Conservation (phyloP, 2,797 vertebrate species). For the Clarias pachynema region DNA sequence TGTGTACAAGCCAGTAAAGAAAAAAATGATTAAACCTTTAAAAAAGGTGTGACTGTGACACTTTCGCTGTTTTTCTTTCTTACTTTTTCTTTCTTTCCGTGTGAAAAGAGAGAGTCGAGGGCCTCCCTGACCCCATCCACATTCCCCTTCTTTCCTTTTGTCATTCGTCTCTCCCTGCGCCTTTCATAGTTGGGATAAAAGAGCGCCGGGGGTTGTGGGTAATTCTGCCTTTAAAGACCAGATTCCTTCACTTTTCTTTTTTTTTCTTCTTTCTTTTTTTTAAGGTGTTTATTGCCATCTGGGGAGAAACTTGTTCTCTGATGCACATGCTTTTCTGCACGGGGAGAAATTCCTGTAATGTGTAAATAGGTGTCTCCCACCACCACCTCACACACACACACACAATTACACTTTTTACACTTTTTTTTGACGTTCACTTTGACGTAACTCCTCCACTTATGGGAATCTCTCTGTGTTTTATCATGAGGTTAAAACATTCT, state of each 20-base stretch:
- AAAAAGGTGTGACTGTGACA: conserved; percentile 49
- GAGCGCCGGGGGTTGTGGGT: conserved; percentile 77
- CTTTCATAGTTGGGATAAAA: conserved; percentile 81
- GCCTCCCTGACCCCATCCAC: conserved; percentile 68
- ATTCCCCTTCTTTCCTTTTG: conserved; percentile 74
- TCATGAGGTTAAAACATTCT: neutral
- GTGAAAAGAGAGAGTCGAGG: conserved; percentile 7
- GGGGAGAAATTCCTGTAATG: neutral
- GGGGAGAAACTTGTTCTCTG: conserved; percentile 22
- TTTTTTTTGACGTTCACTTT: neutral
- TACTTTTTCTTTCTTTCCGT: conserved; percentile 45
- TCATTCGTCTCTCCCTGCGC: conserved; percentile 78
- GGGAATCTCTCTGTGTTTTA: neutral
- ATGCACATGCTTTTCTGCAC: conserved; percentile 15
- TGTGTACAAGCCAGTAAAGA: conserved; percentile 87
- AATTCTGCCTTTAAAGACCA: conserved; percentile 70
- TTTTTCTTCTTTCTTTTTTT: neutral
- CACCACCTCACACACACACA: neutral
- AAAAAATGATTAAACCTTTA: conserved; percentile 84
- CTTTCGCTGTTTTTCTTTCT: conserved; percentile 17
- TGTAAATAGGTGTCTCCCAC: neutral
- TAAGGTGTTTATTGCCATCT: neutral
- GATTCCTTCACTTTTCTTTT: conserved; percentile 12
- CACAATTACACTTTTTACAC: conserved; percentile 46
- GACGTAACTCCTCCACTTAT: neutral